Evolutionary conservation across 2,113 vertebrate genomes (phyloP), one percentile per base, ranked within the genome.

Genomic region (Galbula dea): DNA sequence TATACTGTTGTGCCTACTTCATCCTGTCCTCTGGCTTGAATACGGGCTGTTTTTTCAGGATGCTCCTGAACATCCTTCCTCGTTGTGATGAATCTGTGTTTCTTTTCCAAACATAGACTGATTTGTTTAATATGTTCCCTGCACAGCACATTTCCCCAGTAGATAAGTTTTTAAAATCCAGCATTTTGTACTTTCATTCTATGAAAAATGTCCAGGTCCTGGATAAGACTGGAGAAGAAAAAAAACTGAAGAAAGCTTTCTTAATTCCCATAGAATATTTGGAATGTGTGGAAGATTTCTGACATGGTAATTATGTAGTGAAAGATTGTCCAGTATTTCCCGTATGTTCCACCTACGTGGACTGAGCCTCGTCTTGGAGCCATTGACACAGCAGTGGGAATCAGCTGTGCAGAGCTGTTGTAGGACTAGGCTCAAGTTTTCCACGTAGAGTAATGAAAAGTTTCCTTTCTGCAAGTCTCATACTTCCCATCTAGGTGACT

Each of bases 21-120:
- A 94, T 94, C 89, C 91, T 94, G 89, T 92, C 93, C 95, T 94
- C 87, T 94, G 94, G 84, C 91, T 94, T 88, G 63, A 77, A 83
- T 88, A 75, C 86, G 0, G 15, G 27, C 67, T 94, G 89, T 89
- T 92, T 94, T 95, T 92, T 96, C 71, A 91, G 93, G 89, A 85
- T 94, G 73, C 84, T 96, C 84, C 83, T 93, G 72, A 94, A 94
- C 85, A 92, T 94, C 93, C 91, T 95, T 95, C 88, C 78, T 93
- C 4, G 6, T 89, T 96, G 55, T 88, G 83, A 86, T 95, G 72
- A 84, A 94, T 96, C 79, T 88, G 51, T 94, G 55, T 92, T 94
- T 94, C 86, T 94, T 92, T 96, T 93, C 67, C 79, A 96, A 95
- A 91, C 93, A 87, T 69, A 94, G 83, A 72, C 77, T 32, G 59